Conservation (phyloP, 2,797 vertebrate genomes). For the Cyclopterus lumpus region DNA sequence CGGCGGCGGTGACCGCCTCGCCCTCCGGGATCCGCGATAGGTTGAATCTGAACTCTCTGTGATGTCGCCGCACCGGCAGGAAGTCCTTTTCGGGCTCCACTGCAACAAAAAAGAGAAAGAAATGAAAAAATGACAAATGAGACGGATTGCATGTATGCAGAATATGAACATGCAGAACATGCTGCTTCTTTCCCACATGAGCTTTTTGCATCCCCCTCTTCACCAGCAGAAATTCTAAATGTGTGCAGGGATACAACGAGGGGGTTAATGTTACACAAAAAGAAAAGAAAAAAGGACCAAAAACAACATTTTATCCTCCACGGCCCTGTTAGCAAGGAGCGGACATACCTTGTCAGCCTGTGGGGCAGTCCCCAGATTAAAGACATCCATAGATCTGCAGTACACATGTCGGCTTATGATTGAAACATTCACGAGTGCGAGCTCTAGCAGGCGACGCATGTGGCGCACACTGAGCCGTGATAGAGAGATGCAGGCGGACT, state of each 20-base stretch:
- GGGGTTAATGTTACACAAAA: conserved; percentile 7
- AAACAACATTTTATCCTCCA: conserved; percentile 13
- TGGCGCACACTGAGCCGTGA: conserved; percentile 65
- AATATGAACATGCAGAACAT: too few species aligned
- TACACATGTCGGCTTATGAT: conserved; percentile 61
- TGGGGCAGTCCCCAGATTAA: conserved; percentile 47
- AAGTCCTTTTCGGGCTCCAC: conserved; percentile 97
- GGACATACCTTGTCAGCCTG: conserved; percentile 44
- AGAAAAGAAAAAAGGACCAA: conserved; percentile 9
- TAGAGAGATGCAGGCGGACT: conserved; percentile 72
- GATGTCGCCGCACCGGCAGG: conserved; percentile 92
- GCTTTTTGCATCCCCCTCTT: neutral
- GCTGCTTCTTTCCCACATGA: conserved; percentile 1
- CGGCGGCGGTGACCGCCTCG: conserved; percentile 94
- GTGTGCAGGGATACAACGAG: neutral
- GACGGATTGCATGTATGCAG: neutral
- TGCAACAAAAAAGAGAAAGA: conserved; percentile 66
- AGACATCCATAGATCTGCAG: conserved; percentile 46
- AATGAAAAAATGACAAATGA: neutral
- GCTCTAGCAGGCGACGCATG: conserved; percentile 51
- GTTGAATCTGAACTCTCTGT: conserved; percentile 95
- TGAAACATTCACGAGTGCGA: conserved; percentile 59
- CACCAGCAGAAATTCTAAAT: neutral
- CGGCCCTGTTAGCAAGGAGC: conserved; percentile 40
- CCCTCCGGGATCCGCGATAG: conserved; percentile 96